Percentiles rank a stretch among this genome's conserved stretches.
phyloP scores from a whole-genome alignment of 2,113 vertebrate genomes.

The Barnardius zonarius region DNA sequence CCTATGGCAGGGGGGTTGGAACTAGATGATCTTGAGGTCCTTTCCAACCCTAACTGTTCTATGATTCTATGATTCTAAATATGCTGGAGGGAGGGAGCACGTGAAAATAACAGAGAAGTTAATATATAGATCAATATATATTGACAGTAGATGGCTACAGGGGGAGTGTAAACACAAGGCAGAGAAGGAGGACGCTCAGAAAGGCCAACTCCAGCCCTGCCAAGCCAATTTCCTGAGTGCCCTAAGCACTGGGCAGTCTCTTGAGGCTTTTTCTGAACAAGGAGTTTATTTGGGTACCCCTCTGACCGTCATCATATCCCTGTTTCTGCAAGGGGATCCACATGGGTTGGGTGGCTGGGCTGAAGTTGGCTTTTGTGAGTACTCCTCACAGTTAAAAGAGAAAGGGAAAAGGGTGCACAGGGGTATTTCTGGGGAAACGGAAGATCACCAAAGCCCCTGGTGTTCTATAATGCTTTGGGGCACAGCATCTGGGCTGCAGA shows the following conservation, averaged over 20 bases:
- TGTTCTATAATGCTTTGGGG: neutral
- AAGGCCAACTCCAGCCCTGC: neutral
- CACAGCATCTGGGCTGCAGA: neutral
- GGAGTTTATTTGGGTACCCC: neutral
- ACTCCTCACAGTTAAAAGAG: neutral
- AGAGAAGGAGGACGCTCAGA: neutral
- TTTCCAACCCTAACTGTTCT: no score
- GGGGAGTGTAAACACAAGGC: rapidly evolving
- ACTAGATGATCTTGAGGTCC: no score
- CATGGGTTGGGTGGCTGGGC: neutral
- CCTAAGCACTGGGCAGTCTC: neutral
- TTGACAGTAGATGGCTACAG: neutral
- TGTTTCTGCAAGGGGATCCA: neutral
- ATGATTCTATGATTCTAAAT: neutral
- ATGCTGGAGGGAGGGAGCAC: neutral
- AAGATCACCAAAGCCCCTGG: rapidly evolving
- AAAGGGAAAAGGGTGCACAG: neutral
- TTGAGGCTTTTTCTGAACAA: neutral
- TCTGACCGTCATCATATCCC: neutral
- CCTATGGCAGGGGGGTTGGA: no score
- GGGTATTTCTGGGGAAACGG: neutral
- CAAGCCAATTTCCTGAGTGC: neutral
- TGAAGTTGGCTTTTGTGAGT: neutral
- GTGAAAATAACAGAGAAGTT: neutral
- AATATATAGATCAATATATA: neutral